These are phyloP conservation scores for Nilaparvata lugens DNA, from an alignment of 1,140 invertebrate genomes.

Conservation along the genomic window DNA sequence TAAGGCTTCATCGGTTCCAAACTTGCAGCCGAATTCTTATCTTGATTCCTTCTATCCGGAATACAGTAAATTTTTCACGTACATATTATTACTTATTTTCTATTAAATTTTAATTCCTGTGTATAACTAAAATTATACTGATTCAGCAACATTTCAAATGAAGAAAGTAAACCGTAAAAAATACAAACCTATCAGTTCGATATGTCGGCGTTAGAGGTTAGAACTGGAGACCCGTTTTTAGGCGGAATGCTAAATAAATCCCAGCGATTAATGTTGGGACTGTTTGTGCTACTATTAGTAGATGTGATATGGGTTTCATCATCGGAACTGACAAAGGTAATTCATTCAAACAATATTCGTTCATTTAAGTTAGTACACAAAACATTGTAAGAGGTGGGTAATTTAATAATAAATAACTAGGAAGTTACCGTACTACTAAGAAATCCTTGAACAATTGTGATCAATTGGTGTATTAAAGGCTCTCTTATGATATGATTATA, in stretches of 20 bases:
- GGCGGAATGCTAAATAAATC: slow-evolving; percentile 49
- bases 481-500: background rate
- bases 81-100: too few relatives aligned
- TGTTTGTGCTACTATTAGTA: slow-evolving; percentile 66
- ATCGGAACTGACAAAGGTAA: slow-evolving; percentile 74
- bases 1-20: too few relatives aligned
- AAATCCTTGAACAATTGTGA: too few relatives aligned
- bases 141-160: background rate
- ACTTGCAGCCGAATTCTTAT: too few relatives aligned
- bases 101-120: too few relatives aligned
- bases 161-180: background rate
- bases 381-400: background rate
- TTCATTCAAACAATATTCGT: too few relatives aligned
- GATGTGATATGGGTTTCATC: slow-evolving; percentile 84
- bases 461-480: background rate
- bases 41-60: too few relatives aligned
- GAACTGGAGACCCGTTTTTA: slow-evolving; percentile 8
- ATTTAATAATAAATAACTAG: background rate
- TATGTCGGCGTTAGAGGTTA: slow-evolving; percentile 17
- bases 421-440: background rate
- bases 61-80: too few relatives aligned
- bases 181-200: background rate
- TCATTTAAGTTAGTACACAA: background rate
- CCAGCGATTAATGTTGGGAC: slow-evolving; percentile 65
- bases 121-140: too few relatives aligned